Base-by-base conservation (phyloP, 2,888 invertebrate genomes). In the Merodon equestris region DNA sequence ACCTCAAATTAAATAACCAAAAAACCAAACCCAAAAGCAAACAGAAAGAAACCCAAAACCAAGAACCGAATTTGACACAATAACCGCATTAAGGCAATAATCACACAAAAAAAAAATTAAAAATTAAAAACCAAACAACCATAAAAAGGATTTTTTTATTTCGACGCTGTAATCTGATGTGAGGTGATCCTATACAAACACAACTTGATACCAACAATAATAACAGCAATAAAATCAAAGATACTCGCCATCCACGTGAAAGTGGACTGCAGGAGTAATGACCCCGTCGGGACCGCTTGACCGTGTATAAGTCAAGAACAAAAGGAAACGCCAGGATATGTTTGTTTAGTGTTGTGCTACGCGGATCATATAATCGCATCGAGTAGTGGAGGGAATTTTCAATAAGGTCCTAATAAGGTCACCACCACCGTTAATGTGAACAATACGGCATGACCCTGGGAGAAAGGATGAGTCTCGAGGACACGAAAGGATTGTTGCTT, bases 231-330 rank as follows among this genome's bases (percentile, higher is more conserved):
- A 64, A 73, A 73, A 73, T 66, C 47, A 47, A 57, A 40, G 48
- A 57, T n/a, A n/a, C n/a, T 2, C 40, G 36, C 10, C 40, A 40
- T 9, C 3, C 40, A 9, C 5, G 15, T 19, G 17, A 40, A 38
- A 40, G 15, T 15, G 44, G 50, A 36, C 9, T 18, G 13, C 15
- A 48, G 18, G n/a, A 40, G 34, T 34, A 60, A 63, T 57, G 68
- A 74, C 68, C 56, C 57, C 67, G 7, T 67, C 61, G 44, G 63
- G 67, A 64, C 50, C 68, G 64, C 54, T 79, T 79, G 79, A 79
- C 79, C 79, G 68, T 79, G 64, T 40, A 60, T 79, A 79, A 79
- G 79, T 74, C 79, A 74, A 74, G 63, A 74, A 79, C 79, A 79
- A 79, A 51, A 19, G 63, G 42, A 57, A 50, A 61, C 61, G 13